Evolutionary conservation across 2,888 invertebrate genomes (phyloP).

Genomic region (Ferdinandea cuprea): DNA sequence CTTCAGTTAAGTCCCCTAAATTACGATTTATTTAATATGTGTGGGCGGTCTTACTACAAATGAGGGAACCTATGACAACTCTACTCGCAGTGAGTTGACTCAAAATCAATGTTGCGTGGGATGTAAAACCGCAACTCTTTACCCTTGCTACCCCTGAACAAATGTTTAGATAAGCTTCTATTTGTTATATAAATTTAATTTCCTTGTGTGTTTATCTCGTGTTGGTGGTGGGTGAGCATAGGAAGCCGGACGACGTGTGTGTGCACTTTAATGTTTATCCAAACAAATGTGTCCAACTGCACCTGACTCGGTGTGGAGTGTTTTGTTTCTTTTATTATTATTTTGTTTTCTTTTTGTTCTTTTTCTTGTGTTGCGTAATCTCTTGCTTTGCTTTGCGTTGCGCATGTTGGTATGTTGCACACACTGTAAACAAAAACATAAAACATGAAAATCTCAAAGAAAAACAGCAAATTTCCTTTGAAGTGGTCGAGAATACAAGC

Average conservation of each 20-base stretch:
- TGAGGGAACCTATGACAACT: slow-evolving; percentile 30
- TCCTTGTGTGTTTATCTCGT: background rate
- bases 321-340: slow-evolving; percentile 1
- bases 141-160: background rate
- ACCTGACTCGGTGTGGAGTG: slow-evolving; percentile 41
- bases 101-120: background rate
- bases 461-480: slow-evolving; percentile 57
- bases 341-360: no score
- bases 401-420: slow-evolving; percentile 38
- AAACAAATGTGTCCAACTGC: slow-evolving; percentile 66
- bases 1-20: slow-evolving; percentile 7
- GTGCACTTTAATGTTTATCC: slow-evolving; percentile 19
- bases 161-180: slow-evolving; percentile 10
- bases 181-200: background rate
- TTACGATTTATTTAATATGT: background rate
- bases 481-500: slow-evolving; percentile 36
- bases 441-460: slow-evolving; percentile 21
- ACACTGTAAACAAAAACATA: slow-evolving; percentile 61
- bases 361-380: slow-evolving; percentile 5
- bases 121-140: background rate
- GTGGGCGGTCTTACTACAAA: slow-evolving; percentile 10
- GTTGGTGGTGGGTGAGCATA: background rate
- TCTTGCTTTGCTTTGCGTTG: slow-evolving; percentile 27
- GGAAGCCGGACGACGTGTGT: background rate
- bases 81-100: background rate